Conservation (phyloP, 2,113 vertebrate genomes). For the Bufo bufo region DNA sequence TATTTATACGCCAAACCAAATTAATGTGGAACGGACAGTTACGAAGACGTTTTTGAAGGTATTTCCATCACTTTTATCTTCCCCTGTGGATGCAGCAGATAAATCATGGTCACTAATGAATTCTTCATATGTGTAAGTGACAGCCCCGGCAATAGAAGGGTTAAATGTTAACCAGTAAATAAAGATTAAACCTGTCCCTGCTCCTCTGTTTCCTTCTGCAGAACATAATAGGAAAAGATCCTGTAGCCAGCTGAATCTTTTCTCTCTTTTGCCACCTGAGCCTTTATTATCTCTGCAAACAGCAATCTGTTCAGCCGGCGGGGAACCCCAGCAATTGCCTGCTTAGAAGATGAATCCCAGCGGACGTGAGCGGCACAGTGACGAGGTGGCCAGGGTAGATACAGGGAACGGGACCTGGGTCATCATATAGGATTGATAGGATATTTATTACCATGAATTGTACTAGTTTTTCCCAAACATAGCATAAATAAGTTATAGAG, state of each 20-base stretch:
- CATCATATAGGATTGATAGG: neutral
- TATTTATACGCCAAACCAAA: no score
- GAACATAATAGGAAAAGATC: conserved; percentile 26
- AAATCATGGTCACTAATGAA: neutral
- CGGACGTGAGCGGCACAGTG: conserved; percentile 22
- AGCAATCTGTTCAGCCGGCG: conserved; percentile 51
- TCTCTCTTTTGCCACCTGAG: conserved; percentile 45
- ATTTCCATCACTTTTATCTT: neutral
- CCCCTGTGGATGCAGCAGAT: neutral
- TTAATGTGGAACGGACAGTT: no score
- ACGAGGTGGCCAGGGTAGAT: neutral
- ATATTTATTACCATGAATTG: neutral
- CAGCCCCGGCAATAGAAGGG: neutral
- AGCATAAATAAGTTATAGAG: no score
- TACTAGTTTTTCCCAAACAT: no score
- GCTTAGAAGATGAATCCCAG: conserved; percentile 46
- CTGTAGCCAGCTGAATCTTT: conserved; percentile 12
- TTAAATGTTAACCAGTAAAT: conserved; percentile 8
- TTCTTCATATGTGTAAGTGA: neutral
- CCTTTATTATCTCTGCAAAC: conserved; percentile 56
- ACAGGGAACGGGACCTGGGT: neutral
- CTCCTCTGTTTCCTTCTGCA: neutral
- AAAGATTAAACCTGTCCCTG: conserved; percentile 2
- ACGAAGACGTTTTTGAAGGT: neutral
- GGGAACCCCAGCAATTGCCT: conserved; percentile 37